Conservation (phyloP, 2,113 vertebrate species). For the Tyrannus savana region DNA sequence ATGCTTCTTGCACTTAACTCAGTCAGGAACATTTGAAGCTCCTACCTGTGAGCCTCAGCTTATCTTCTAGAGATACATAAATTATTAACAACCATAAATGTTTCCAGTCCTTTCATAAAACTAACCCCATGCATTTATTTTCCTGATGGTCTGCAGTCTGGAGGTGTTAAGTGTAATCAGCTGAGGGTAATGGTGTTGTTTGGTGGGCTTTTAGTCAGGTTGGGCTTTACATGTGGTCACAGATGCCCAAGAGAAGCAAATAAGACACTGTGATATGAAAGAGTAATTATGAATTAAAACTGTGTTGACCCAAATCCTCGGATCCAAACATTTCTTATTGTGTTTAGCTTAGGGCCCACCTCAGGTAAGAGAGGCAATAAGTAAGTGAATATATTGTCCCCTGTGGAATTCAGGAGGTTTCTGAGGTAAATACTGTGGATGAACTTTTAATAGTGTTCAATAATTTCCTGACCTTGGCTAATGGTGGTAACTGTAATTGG, state of each 20-base stretch:
- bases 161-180: background rate
- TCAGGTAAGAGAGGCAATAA: background rate
- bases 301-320: background rate
- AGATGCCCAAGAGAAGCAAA: background rate
- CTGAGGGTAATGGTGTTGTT: background rate
- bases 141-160: background rate
- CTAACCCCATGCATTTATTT: background rate
- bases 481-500: background rate
- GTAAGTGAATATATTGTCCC: background rate
- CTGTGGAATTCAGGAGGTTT: background rate
- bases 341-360: background rate
- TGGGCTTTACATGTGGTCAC: background rate
- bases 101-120: background rate
- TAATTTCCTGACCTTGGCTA: slow-evolving; percentile 50
- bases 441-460: background rate
- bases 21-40: background rate
- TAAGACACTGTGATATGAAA: background rate
- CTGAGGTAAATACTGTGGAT: background rate
- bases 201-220: background rate
- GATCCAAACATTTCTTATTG: background rate
- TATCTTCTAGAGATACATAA: background rate
- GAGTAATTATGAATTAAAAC: background rate
- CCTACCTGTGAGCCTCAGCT: background rate
- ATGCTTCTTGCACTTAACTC: background rate
- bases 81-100: background rate